A percentile compares a stretch with the other conserved stretches of the same genome.
phyloP scores from a whole-genome alignment of 2,113 vertebrate species.

The Macheiramphus alcinus region DNA sequence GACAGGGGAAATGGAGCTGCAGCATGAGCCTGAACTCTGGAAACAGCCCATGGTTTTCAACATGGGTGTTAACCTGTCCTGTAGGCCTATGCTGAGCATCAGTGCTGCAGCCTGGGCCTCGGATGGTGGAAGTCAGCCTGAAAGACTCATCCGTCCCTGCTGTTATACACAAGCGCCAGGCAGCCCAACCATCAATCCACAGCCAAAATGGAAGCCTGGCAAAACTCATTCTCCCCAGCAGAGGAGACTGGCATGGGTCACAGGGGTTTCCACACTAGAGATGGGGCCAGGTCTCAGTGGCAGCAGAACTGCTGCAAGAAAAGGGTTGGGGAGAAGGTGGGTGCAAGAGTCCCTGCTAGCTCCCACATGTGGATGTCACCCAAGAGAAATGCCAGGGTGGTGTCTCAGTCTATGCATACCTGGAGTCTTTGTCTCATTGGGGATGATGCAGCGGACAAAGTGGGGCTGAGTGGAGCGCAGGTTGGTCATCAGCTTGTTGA shows the following conservation, averaged over 20 bases:
- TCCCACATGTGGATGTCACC: not conserved
- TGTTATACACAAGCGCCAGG: not conserved
- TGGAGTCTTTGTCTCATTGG: slow-evolving; percentile 93
- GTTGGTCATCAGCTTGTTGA: slow-evolving; percentile 96
- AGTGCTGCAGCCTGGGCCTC: not conserved
- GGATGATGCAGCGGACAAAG: slow-evolving; percentile 94
- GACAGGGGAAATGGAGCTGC: not conserved
- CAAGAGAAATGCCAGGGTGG: not conserved
- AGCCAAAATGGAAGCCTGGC: not conserved
- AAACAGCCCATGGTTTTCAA: not conserved
- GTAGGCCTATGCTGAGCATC: not conserved
- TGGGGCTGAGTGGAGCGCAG: slow-evolving; percentile 92
- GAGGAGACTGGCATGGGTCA: not conserved
- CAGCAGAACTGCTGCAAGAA: not conserved
- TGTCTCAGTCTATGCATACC: slow-evolving; percentile 61
- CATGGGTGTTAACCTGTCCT: rapidly evolving
- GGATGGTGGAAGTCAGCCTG: not conserved
- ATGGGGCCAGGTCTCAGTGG: not conserved
- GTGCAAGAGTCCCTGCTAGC: not conserved
- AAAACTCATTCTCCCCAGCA: not conserved
- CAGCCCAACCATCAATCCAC: not conserved
- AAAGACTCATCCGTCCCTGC: not conserved
- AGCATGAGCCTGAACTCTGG: not conserved
- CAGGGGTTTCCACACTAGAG: not conserved
- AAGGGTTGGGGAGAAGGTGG: not conserved